Conservation (phyloP, 2,113 vertebrate genomes). For the Narcine bancroftii region DNA sequence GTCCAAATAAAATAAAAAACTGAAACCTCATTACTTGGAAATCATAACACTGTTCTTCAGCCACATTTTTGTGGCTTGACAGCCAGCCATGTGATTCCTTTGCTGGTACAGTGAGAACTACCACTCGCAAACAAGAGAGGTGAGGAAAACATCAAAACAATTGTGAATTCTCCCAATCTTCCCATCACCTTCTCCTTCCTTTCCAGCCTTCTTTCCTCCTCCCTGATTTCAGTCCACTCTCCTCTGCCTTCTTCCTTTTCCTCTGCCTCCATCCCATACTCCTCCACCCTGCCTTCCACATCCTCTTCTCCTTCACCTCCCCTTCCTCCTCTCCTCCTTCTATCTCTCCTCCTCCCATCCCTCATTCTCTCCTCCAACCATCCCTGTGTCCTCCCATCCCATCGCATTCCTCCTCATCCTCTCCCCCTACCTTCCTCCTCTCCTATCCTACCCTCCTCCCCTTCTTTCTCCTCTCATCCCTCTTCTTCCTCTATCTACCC, state of each 20-base stretch:
- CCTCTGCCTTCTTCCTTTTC: not conserved
- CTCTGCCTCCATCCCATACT: not conserved
- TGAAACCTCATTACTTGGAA: conserved; percentile 17
- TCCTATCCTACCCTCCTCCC: not conserved
- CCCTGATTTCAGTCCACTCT: not conserved
- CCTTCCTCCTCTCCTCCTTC: not conserved
- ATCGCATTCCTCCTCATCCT: not conserved
- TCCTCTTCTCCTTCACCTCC: not conserved
- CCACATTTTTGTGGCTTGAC: conserved; percentile 12
- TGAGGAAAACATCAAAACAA: not conserved
- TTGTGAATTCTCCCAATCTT: too few relatives aligned
- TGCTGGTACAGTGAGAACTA: not conserved
- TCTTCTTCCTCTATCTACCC: not conserved
- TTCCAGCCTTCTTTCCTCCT: not conserved
- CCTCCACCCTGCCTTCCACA: not conserved
- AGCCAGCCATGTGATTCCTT: conserved; percentile 9
- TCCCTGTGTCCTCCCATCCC: not conserved
- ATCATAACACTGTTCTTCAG: not conserved
- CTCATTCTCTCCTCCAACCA: not conserved
- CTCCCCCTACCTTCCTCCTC: too few relatives aligned
- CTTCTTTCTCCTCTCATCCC: not conserved
- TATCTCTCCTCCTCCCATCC: not conserved
- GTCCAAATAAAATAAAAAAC: not conserved
- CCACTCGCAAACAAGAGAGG: not conserved
- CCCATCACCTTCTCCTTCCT: not conserved